Evolutionary conservation across 35 echinoderm and acorn worm genomes (phyloP).

Genomic region (Chiridota heheva): DNA sequence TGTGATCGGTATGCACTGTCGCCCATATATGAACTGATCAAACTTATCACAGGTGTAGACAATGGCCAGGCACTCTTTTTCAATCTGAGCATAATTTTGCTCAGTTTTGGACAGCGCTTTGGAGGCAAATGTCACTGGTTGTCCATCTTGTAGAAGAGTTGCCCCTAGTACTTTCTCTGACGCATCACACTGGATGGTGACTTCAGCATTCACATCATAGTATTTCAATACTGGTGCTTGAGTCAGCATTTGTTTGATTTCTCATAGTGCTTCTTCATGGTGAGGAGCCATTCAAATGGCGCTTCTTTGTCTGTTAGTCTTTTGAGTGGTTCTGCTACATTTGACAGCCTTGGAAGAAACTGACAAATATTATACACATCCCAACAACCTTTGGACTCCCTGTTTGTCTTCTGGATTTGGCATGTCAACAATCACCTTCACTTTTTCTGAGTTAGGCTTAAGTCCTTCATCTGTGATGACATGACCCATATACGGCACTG

Average conservation of each 20-base stretch:
- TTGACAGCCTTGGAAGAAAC: not conserved
- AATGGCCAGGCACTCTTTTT: not conserved
- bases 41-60: conserved; percentile 10
- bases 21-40: conserved; percentile 35
- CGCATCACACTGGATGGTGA: conserved; percentile 54
- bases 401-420: not conserved
- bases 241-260: conserved; percentile 20
- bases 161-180: conserved; percentile 41
- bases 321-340: not conserved
- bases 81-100: conserved; percentile 8
- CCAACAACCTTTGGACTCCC: too few species aligned
- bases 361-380: too few species aligned
- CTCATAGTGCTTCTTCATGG: conserved; percentile 11
- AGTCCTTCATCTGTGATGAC: too few species aligned
- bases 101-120: not conserved
- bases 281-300: not conserved
- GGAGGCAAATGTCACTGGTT: conserved; percentile 50
- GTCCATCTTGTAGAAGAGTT: conserved; percentile 44
- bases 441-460: not conserved
- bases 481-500: too few species aligned
- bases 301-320: not conserved
- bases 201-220: conserved; percentile 28
- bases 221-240: conserved; percentile 42
- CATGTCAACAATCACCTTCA: not conserved
- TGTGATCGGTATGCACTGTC: conserved; percentile 59